phyloP scores from a whole-genome alignment of 2,888 invertebrate genomes.

The Cantharis flavilabris region DNA sequence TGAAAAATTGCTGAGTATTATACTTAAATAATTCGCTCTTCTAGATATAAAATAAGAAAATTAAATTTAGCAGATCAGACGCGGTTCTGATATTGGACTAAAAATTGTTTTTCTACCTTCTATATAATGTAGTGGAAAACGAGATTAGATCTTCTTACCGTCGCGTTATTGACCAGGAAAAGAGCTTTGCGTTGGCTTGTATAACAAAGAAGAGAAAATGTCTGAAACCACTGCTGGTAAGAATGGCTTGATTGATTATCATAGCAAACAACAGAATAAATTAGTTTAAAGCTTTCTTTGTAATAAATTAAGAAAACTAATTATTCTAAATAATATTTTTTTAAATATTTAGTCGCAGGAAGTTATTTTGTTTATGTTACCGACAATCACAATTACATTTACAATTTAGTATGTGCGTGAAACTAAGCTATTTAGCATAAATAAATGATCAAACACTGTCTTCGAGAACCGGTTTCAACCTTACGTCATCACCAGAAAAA shows the following conservation, averaged over 20 bases:
- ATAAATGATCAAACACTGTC: no score
- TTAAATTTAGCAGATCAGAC: constrained; percentile 9
- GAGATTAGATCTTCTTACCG: constrained; percentile 12
- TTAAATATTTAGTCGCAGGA: no score
- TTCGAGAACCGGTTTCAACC: no score
- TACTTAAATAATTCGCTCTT: neutral
- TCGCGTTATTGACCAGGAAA: constrained; percentile 10
- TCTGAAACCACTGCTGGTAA: neutral
- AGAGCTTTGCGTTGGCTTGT: neutral
- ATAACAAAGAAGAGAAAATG: neutral
- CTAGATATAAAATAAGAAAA: constrained; percentile 9
- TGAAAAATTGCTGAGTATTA: neutral
- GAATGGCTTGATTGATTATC: neutral
- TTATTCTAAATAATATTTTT: no score
- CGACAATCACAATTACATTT: no score
- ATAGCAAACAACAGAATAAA: neutral
- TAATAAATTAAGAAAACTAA: neutral
- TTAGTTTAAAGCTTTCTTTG: neutral
- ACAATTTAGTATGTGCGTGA: no score
- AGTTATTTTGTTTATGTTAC: no score
- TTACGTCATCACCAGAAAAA: no score
- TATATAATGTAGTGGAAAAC: constrained; percentile 18
- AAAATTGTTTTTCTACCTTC: constrained; percentile 19
- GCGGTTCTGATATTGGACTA: constrained; percentile 11
- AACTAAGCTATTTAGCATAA: no score